A percentile compares a stretch with the other conserved stretches of the same genome.
Conservation (phyloP, 2,888 invertebrate species). For the Phania funesta region DNA sequence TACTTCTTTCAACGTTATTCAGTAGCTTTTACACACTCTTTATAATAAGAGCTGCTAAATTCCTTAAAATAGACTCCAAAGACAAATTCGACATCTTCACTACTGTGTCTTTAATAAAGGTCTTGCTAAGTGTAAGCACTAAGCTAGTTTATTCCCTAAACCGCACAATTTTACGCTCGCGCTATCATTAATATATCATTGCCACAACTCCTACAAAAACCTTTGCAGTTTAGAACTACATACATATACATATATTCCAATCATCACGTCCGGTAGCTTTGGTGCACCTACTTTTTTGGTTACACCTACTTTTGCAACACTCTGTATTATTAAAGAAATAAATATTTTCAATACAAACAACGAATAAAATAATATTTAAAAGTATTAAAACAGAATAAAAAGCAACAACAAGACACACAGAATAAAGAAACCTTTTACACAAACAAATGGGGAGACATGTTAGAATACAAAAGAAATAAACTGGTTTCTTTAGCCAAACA, state of each 20-base stretch:
- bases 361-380: conserved; percentile 25
- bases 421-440: conserved; percentile 33
- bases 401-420: not conserved
- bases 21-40: no score
- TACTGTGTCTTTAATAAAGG: no score
- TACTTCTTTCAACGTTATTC: no score
- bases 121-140: no score
- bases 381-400: conserved; percentile 29
- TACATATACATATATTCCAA: no score
- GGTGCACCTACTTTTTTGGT: no score
- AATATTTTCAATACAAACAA: conserved; percentile 13
- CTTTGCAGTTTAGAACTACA: not conserved
- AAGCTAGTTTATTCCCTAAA: no score
- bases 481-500: conserved; percentile 34
- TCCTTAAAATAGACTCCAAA: no score
- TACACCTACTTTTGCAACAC: not conserved
- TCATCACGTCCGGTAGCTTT: not conserved
- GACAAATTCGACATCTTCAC: no score
- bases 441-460: conserved; percentile 10
- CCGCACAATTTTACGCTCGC: no score
- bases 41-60: no score
- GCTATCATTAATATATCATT: no score
- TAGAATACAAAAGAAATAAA: conserved; percentile 34
- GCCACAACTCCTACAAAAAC: not conserved
- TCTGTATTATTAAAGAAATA: not conserved